Evolutionary conservation across 2,797 vertebrate species (phyloP).

Genomic region (Silurus lanzhouensis): DNA sequence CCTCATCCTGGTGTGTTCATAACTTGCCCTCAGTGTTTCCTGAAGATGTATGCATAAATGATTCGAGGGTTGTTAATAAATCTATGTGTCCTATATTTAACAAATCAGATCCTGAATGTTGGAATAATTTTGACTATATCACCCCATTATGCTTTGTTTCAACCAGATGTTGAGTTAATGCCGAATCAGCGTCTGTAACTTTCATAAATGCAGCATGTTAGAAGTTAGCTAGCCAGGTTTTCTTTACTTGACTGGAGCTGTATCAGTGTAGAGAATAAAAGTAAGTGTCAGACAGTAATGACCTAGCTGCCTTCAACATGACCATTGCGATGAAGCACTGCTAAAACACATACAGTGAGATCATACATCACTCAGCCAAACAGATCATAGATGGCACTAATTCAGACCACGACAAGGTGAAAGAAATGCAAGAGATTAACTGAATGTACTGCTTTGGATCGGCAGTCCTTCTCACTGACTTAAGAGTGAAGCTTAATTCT

Average conservation of each 20-base stretch:
- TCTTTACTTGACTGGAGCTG: neutral
- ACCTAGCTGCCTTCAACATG: neutral
- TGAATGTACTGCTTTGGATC: neutral
- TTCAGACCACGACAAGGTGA: neutral
- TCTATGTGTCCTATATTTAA: neutral
- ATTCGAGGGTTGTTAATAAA: neutral
- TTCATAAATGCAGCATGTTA: neutral
- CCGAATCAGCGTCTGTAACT: too few species aligned
- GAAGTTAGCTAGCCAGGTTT: neutral
- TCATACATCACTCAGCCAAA: neutral
- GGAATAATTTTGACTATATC: neutral
- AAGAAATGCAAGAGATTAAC: neutral
- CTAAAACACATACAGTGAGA: neutral
- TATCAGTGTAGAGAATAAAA: neutral
- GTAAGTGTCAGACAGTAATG: neutral
- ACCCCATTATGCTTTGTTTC: neutral
- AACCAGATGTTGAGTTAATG: neutral
- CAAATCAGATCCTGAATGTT: neutral
- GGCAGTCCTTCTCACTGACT: neutral
- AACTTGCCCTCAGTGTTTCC: neutral
- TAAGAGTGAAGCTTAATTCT: neutral
- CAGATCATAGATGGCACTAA: neutral
- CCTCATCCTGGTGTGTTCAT: neutral
- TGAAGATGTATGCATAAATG: neutral
- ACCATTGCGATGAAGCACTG: neutral